These are phyloP conservation scores for Drosophila algonquin DNA, from an alignment of 2,888 invertebrate genomes.

Conservation along the genomic window DNA sequence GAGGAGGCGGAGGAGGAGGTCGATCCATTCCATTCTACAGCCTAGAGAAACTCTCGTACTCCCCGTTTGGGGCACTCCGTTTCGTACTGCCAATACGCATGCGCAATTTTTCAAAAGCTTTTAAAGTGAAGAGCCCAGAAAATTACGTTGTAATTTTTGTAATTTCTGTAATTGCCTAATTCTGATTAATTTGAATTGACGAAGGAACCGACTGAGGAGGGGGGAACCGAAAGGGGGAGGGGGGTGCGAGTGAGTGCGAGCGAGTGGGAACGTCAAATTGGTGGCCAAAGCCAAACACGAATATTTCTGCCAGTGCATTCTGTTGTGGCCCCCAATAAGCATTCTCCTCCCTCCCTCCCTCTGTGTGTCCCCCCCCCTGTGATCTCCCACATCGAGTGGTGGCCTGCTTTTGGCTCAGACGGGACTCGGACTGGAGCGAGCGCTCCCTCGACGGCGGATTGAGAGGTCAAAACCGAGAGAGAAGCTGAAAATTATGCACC, in stretches of 20 bases:
- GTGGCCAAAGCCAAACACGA: slow-evolving; percentile 36
- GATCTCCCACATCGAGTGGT: slow-evolving; percentile 16
- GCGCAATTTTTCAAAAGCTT: slow-evolving; percentile 79
- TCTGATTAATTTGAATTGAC: slow-evolving; percentile 83
- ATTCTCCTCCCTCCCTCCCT: slow-evolving; percentile 19
- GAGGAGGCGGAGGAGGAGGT: neutral
- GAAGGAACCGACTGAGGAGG: slow-evolving; percentile 19
- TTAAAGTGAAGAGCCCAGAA: slow-evolving; percentile 75
- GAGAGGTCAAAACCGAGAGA: slow-evolving; percentile 76
- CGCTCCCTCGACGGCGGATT: slow-evolving; percentile 72
- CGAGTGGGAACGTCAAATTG: slow-evolving; percentile 28
- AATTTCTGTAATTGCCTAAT: slow-evolving; percentile 83
- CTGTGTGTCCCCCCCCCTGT: neutral
- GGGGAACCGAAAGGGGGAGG: slow-evolving; percentile 1
- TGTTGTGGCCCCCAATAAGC: slow-evolving; percentile 23
- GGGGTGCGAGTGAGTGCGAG: neutral
- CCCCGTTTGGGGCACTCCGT: neutral
- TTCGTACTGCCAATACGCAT: slow-evolving; percentile 62
- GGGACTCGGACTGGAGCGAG: slow-evolving; percentile 12
- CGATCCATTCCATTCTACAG: neutral
- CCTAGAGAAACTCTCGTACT: slow-evolving; percentile 1
- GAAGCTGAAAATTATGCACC: slow-evolving; percentile 72
- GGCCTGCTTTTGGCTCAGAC: slow-evolving; percentile 43
- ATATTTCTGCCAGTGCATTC: slow-evolving; percentile 42
- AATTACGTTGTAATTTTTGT: slow-evolving; percentile 83